Conservation (phyloP, 1,140 invertebrate genomes). For the Dolichoris vasculosae region DNA sequence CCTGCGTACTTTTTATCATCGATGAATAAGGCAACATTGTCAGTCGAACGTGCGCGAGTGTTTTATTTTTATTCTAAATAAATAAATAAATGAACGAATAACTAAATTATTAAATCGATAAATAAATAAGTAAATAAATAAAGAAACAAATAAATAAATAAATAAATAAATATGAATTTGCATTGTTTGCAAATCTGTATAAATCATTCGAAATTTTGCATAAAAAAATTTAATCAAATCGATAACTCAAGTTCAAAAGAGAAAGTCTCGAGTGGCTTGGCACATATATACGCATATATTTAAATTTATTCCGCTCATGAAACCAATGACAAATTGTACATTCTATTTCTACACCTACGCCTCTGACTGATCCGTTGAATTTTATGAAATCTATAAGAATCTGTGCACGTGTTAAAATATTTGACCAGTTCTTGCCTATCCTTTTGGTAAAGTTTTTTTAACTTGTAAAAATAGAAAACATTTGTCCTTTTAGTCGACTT, state of each 20-base stretch:
- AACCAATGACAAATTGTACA: constrained; percentile 47
- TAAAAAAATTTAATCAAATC: constrained; percentile 25
- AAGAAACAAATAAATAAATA: no score
- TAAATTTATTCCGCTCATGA: constrained; percentile 40
- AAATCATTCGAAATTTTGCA: constrained; percentile 11
- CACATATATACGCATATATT: constrained; percentile 9
- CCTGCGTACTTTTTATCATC: background rate
- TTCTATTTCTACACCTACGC: constrained; percentile 46
- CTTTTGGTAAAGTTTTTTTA: background rate
- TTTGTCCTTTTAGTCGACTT: background rate
- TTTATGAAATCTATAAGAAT: constrained; percentile 19
- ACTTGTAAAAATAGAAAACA: background rate
- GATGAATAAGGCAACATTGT: background rate
- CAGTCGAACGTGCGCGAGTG: background rate
- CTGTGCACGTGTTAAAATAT: background rate
- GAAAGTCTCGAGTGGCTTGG: constrained; percentile 21
- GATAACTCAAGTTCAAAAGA: constrained; percentile 36
- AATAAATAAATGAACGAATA: background rate
- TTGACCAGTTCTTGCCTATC: background rate
- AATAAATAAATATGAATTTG: background rate
- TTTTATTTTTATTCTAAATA: background rate
- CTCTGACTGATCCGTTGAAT: constrained; percentile 14
- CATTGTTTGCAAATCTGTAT: constrained; percentile 39
- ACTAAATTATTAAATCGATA: no score
- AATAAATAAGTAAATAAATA: background rate